Evolutionary conservation across 2,113 vertebrate species (phyloP).

Genomic region (Actenoides hombroni): DNA sequence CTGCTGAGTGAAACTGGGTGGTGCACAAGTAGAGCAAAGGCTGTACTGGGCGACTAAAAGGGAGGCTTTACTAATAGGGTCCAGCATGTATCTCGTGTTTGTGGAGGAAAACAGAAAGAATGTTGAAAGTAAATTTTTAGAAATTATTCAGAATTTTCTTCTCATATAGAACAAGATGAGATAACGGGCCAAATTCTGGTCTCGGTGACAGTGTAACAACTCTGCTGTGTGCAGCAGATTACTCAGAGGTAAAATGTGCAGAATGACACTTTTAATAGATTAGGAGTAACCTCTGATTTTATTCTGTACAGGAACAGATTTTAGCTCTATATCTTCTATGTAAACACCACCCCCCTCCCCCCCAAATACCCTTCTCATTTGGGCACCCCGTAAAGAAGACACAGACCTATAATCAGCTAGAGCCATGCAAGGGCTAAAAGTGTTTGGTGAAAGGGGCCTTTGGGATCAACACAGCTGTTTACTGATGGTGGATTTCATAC

Average conservation of each 20-base stretch:
- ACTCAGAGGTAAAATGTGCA: not conserved
- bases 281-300: conserved; percentile 37
- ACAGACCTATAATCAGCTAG: conserved; percentile 51
- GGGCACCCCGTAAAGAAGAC: conserved; percentile 43
- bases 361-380: conserved; percentile 4
- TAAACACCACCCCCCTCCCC: not conserved
- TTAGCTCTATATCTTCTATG: conserved; percentile 45
- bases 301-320: conserved; percentile 56
- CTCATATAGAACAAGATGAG: not conserved
- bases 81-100: not conserved
- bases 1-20: not conserved
- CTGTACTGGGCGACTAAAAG: not conserved
- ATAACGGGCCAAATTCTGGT: not conserved
- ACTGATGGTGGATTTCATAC: conserved; percentile 46
- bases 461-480: conserved; percentile 49
- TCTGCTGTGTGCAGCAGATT: conserved; percentile 2
- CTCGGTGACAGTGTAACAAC: not conserved
- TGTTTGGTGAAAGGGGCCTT: conserved; percentile 39
- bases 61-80: not conserved
- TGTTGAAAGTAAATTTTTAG: not conserved
- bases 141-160: conserved; percentile 8
- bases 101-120: conserved; percentile 10
- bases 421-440: conserved; percentile 56
- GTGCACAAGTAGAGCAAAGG: not conserved
- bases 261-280: conserved; percentile 9